These are phyloP conservation scores for Lacerta bilineata DNA, from an alignment of 2,797 vertebrate genomes.

Conservation along the genomic window DNA sequence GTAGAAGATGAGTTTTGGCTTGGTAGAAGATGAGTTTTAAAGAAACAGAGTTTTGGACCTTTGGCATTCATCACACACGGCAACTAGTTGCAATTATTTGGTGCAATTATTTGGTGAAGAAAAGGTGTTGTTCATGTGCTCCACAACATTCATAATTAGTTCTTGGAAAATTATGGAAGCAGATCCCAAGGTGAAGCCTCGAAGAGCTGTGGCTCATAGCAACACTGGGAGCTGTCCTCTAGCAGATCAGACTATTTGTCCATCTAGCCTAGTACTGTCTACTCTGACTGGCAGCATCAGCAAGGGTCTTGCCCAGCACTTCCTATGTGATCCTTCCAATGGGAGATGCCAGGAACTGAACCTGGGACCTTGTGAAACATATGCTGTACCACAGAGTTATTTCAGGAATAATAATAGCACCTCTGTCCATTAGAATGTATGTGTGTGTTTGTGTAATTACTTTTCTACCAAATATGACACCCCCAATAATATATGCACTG, in stretches of 20 bases:
- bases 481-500: slow-evolving; percentile 33
- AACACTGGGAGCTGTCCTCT: neutral
- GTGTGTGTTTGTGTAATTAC: no score
- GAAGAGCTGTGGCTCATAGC: neutral
- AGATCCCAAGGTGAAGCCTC: neutral
- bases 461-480: no score
- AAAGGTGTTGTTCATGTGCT: neutral
- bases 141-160: neutral
- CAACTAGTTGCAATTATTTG: neutral
- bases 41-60: neutral
- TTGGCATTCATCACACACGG: neutral
- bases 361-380: neutral
- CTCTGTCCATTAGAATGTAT: neutral
- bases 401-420: neutral
- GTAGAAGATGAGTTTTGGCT: neutral
- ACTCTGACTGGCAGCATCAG: no score
- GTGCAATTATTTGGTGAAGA: neutral
- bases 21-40: neutral
- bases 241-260: neutral
- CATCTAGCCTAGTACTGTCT: neutral
- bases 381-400: neutral
- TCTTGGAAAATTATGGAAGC: neutral
- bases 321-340: neutral
- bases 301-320: neutral
- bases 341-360: neutral